Base-by-base conservation (phyloP, 2,888 invertebrate species). In the Dusona sp. region DNA sequence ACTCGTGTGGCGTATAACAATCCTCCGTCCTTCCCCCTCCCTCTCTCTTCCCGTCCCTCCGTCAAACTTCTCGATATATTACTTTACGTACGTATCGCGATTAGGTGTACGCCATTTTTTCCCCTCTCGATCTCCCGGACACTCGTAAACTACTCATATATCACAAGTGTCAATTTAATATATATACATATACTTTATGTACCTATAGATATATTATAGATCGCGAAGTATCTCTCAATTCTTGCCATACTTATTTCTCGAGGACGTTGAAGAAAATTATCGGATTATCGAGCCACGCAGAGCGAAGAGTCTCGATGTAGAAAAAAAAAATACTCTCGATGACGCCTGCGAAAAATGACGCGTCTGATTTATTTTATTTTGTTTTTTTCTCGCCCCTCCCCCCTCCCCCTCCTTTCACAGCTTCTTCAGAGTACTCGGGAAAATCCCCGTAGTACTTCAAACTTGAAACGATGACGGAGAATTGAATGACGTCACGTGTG, bases 211-310 rank as follows among this genome's bases (percentile, higher is more conserved):
- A 45, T 75, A 45, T 67, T 33, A n/a, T 38, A 25, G 36, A 57
- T 36, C 1, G 16, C 73, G 22, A 51, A 45, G 22, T 65, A 25
- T 57, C n/a, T 33, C 68, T 57, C 67, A 36, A 67, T 57, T 54
- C 36, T 25, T 67, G 16, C 51, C 13, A 36, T 67, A 78, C 51
- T 33, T 72, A 48, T 72, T 78, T 78, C 74, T 68, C 77, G 74
- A 74, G 73, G 65, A 78, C 73, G 82, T 9, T 48, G 72, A 48
- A 72, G 48, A 67, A 82, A 74, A 78, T 85, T 85, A 74, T 82
- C 74, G 82, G 82, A 82, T 75, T 64, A 79, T 81, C 73, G 79
- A 73, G 68, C 45, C 33, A 70, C 68, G 13, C 33, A 57, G 36
- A 74, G 45, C 83, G 42, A 65, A 42, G 75, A 74, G 36, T 75